Percentiles rank a stretch among this genome's conserved stretches.
Evolutionary conservation across 2,888 invertebrate genomes (phyloP).

Genomic region (Cremastinae sp.): DNA sequence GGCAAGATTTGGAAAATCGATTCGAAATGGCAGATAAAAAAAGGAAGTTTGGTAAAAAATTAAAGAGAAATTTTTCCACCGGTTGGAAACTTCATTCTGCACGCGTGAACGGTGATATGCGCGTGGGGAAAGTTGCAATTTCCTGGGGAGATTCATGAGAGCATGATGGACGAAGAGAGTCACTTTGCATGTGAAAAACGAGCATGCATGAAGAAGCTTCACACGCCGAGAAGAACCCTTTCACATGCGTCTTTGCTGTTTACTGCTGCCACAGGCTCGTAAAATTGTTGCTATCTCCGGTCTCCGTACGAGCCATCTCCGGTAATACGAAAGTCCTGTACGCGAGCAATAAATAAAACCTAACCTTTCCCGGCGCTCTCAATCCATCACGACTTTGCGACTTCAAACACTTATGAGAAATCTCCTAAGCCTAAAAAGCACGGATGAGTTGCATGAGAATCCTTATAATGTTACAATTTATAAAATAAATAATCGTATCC

Average conservation of each 20-base stretch:
- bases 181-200: slow-evolving; percentile 29
- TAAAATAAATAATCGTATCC: too few relatives aligned
- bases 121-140: slow-evolving; percentile 16
- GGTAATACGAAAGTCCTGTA: slow-evolving; percentile 15
- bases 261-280: slow-evolving; percentile 41
- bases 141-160: slow-evolving; percentile 39
- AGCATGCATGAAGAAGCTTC: slow-evolving; percentile 11
- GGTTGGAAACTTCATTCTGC: slow-evolving; percentile 1
- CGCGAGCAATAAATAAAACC: background rate
- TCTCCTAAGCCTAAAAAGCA: too few relatives aligned
- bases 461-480: too few relatives aligned
- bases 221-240: slow-evolving; percentile 7
- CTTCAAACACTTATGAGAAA: background rate
- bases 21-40: too few relatives aligned
- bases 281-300: slow-evolving; percentile 36
- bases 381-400: background rate
- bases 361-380: background rate
- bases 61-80: background rate
- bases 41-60: too few relatives aligned
- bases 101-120: background rate
- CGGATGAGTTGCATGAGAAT: too few relatives aligned
- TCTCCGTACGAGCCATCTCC: background rate
- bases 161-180: slow-evolving; percentile 18
- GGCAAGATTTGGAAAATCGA: too few relatives aligned
- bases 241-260: slow-evolving; percentile 14